Evolutionary conservation across 2,888 invertebrate species (phyloP), one percentile per base, ranked within the genome.

Genomic region (Tetramorium bicarinatum): DNA sequence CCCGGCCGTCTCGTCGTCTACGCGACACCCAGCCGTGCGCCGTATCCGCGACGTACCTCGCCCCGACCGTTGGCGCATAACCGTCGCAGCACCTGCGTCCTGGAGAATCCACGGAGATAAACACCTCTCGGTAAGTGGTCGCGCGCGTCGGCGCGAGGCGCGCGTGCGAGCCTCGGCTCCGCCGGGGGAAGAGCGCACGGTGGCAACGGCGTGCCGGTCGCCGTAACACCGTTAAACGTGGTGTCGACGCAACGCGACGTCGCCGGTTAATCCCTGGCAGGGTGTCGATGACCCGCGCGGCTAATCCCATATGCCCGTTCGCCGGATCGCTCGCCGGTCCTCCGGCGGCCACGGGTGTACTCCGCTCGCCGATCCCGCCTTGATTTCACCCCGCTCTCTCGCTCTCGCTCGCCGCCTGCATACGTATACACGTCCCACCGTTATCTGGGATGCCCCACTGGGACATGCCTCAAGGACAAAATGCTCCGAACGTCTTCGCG

Each of bases 241-340:
- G 34, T 15, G 41, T 25, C 18, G 62, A 80, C 44, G 66, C 59
- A 80, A 41, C 80, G 29, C 29, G 82, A 59, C 29, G 29, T 82
- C 74, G 90, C 89, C 91, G 91, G 91, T 54, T 61, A 71, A 69
- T 84, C 15, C 29, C 13, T 25, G 54, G 13, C 11, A 18, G 38
- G 61, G 83, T 89, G 89, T 87, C 88, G 86, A 86, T 77, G 88
- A 89, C 74, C 85, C 44, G 72, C 71, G 38, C 34, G 18, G 8
- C 80, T 88, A 87, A 13, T 89, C 61, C 88, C 89, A 91, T 91
- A 91, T 91, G 90, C 86, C 86, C 85, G 86, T 75, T 34, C 44
- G 56, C 41, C n/a, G 25, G 54, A 11, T 44, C 67, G 80, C 52
- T 34, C 54, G 54, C 41, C 11, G 62, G 76, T 79, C 84, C 29